phyloP scores from a whole-genome alignment of 2,888 invertebrate species.

The Aspidapion aeneum region DNA sequence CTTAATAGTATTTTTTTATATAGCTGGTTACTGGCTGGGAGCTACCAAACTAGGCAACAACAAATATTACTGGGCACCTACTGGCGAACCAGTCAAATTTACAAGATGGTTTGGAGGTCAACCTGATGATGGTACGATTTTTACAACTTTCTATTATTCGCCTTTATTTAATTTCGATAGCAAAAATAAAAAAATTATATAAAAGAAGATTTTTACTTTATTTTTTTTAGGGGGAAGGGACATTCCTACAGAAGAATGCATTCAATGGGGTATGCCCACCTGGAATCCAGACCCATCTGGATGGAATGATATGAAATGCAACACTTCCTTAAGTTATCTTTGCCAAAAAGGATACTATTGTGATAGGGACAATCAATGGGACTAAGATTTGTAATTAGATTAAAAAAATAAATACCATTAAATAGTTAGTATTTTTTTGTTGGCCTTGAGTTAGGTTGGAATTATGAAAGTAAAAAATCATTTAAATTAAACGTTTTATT shows the following conservation, averaged over 20 bases:
- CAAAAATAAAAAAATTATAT: too few species aligned
- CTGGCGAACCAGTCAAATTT: slow-evolving; percentile 14
- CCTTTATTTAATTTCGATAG: too few species aligned
- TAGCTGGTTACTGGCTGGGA: slow-evolving; percentile 18
- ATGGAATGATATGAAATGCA: slow-evolving; percentile 20
- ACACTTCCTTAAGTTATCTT: slow-evolving; percentile 7
- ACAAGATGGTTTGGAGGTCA: slow-evolving; percentile 16
- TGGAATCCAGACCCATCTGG: slow-evolving; percentile 8
- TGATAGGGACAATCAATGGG: not conserved
- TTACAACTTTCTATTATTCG: too few species aligned
- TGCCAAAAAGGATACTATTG: slow-evolving; percentile 14
- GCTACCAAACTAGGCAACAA: slow-evolving; percentile 21
- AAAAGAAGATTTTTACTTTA: too few species aligned
- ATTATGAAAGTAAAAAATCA: too few species aligned
- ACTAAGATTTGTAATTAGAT: not conserved
- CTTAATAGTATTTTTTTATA: slow-evolving; percentile 1
- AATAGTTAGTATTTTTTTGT: not conserved
- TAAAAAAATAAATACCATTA: not conserved
- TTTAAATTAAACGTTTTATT: too few species aligned
- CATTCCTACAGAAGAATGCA: slow-evolving; percentile 13
- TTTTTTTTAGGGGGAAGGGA: not conserved
- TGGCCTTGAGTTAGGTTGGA: too few species aligned
- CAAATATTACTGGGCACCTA: slow-evolving; percentile 18
- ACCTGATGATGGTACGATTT: slow-evolving; percentile 16
- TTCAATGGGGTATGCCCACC: slow-evolving; percentile 15